Conservation (phyloP, 2,113 vertebrate species). For the Lucifuga dentata region DNA sequence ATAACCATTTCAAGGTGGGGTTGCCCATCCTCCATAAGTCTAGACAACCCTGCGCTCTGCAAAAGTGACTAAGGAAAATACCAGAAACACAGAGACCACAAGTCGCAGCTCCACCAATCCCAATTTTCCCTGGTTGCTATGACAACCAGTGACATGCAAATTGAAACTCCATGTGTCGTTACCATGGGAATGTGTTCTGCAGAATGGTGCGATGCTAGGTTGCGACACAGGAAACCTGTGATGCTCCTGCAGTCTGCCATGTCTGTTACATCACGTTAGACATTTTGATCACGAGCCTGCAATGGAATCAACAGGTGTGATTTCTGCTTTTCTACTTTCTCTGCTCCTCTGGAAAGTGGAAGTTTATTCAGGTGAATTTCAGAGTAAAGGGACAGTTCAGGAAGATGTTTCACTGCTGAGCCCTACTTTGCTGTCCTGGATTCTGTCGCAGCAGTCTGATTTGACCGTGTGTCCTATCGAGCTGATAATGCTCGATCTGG, state of each 20-base stretch:
- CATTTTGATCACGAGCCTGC: neutral
- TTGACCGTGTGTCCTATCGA: conserved; percentile 5
- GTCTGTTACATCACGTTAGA: neutral
- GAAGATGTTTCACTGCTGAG: conserved; percentile 7
- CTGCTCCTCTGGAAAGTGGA: neutral
- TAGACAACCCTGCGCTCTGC: conserved; percentile 19
- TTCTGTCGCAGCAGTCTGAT: conserved; percentile 17
- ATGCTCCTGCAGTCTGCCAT: conserved; percentile 5
- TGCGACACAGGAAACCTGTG: conserved; percentile 27
- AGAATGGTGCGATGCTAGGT: conserved; percentile 17
- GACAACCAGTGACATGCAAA: conserved; percentile 75
- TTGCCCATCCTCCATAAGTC: conserved; percentile 29
- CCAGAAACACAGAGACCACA: conserved; percentile 45
- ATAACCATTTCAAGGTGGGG: conserved; percentile 29
- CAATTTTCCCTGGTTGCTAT: conserved; percentile 64
- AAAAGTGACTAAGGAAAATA: conserved; percentile 55
- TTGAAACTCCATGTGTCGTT: conserved; percentile 68
- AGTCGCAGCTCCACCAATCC: conserved; percentile 50
- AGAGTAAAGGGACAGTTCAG: conserved; percentile 5
- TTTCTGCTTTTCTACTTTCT: neutral
- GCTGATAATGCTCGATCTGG: conserved; percentile 41
- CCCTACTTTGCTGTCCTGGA: conserved; percentile 61
- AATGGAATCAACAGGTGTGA: neutral
- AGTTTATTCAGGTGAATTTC: neutral
- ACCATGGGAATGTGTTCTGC: conserved; percentile 72